Evolutionary conservation across 2,888 invertebrate genomes (phyloP).

Genomic region (Smittia sp.): DNA sequence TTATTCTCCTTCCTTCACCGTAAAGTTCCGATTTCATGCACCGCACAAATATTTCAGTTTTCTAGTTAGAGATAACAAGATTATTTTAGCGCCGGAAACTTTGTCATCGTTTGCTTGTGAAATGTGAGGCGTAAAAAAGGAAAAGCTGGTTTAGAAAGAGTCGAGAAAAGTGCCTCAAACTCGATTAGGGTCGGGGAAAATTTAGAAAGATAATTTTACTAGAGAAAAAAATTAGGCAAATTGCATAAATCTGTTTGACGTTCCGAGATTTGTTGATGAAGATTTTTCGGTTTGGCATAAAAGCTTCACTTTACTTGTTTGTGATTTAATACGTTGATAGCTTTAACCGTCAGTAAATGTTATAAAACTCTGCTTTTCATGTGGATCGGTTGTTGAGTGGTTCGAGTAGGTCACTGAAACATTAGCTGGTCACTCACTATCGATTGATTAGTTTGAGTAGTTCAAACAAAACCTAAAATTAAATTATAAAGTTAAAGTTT

Average conservation of each 20-base stretch:
- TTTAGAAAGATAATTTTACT: not conserved
- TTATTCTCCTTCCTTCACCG: not conserved
- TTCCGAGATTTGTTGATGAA: not conserved
- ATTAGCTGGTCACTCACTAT: too few species aligned
- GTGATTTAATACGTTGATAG: too few species aligned
- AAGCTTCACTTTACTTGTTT: too few species aligned
- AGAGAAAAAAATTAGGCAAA: slow-evolving; percentile 2
- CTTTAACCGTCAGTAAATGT: too few species aligned
- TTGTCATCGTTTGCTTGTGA: slow-evolving; percentile 28
- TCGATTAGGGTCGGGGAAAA: not conserved
- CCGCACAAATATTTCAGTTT: slow-evolving; percentile 1
- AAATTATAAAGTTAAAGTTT: too few species aligned
- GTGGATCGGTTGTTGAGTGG: too few species aligned
- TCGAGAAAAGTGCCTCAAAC: not conserved
- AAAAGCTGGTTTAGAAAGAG: not conserved
- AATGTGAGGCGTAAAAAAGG: slow-evolving; percentile 9
- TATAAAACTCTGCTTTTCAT: too few species aligned
- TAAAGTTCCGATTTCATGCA: not conserved
- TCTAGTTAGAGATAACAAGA: slow-evolving; percentile 37
- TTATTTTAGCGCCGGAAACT: slow-evolving; percentile 41
- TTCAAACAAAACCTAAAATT: too few species aligned
- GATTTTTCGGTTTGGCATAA: too few species aligned
- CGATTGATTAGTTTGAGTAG: too few species aligned
- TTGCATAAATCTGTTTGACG: not conserved
- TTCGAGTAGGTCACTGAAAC: too few species aligned